Base-by-base conservation (phyloP, 2,797 vertebrate genomes). In the Danio tinwini region DNA sequence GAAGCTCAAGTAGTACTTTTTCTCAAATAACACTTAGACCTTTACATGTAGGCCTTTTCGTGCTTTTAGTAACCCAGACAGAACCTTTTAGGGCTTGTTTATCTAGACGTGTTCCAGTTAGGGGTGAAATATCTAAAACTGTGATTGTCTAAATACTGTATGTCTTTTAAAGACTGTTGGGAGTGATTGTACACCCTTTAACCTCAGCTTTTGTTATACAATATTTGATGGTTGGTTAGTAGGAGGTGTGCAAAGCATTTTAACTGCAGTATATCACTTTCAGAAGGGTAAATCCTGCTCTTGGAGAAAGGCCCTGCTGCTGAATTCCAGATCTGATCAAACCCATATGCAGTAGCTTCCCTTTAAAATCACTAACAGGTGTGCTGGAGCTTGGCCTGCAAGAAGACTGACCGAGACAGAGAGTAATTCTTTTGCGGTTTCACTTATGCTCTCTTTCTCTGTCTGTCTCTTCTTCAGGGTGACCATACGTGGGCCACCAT, bases 401-500 rank as follows among this genome's bases (percentile, higher is more conserved):
- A 45, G 14, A 50, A 58, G 50, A n/a, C n/a, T 19, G 17, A 5
- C 37, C 10, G 55, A 47, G 71, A 16, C 58, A 13, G 37, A 55
- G 56, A 67, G 70, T n/a, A 78, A 75, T 37, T 9, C 7, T 71
- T 17, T 74, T 47, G 42, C 17, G 42, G 56, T 59, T 11, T 81
- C 5, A 6, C 3, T 13, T 47, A 17, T 53, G 58, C 17, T 61
- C 59, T 55, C 3, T 39, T 6, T 21, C 44, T 21, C 16, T 81
- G 9, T 53, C 61, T 69, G 6, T 63, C 8, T 76, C 14, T 76
- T 17, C 16, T 0, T 44, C 85, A 94, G 92, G 90, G 93, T 14
- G 88, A 89, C 64, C 85, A 91, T 55, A 83, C 77, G 86, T 92
- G 89, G 79, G 84, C 87, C 4, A 91, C 91, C 68, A 93, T 92